phyloP scores from a whole-genome alignment of 2,113 vertebrate species.

The Phrynocephalus versicolor region DNA sequence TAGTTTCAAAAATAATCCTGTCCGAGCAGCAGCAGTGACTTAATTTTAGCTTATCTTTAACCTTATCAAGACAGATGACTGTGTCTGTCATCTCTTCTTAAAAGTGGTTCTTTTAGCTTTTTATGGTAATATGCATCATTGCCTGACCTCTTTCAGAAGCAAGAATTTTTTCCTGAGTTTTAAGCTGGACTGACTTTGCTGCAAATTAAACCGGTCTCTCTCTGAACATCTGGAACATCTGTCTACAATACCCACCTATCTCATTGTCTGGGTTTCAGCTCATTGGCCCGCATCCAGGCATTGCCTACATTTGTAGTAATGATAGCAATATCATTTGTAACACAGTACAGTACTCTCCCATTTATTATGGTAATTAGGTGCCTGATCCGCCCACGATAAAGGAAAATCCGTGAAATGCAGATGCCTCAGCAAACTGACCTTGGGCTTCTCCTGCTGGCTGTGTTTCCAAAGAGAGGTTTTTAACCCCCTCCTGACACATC shows the following conservation, averaged over 20 bases:
- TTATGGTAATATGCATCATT: background rate
- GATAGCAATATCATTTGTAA: background rate
- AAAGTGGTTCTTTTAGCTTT: background rate
- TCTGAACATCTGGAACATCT: background rate
- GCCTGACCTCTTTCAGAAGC: background rate
- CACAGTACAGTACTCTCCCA: no score
- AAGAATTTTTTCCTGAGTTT: background rate
- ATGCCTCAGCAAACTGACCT: no score
- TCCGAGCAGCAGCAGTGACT: background rate
- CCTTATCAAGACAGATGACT: background rate
- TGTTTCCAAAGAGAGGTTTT: no score
- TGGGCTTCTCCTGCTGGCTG: no score
- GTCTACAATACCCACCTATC: background rate
- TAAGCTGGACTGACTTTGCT: background rate
- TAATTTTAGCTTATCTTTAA: background rate
- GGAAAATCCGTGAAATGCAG: no score
- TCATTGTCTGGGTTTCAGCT: background rate
- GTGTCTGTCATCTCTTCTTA: background rate
- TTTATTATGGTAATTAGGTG: no score
- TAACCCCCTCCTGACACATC: no score
- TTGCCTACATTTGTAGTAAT: background rate
- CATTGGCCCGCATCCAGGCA: background rate
- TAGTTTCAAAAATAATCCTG: background rate
- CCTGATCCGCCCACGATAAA: no score
- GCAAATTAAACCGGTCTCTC: background rate